Conservation (phyloP, 2,888 invertebrate genomes). For the Thymelicus acteon region DNA sequence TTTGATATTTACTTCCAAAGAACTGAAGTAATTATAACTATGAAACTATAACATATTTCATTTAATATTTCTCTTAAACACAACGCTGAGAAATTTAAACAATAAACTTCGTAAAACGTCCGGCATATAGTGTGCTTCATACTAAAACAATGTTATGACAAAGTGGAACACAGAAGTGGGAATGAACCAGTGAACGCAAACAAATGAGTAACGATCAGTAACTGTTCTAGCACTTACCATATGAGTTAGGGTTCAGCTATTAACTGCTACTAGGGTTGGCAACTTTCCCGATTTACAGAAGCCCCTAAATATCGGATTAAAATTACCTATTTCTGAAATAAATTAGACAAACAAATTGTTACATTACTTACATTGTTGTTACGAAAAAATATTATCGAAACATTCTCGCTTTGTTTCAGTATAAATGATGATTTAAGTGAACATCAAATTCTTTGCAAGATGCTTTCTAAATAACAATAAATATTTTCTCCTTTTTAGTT, state of each 20-base stretch:
- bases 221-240: slow-evolving; percentile 38
- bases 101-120: slow-evolving; percentile 11
- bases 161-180: slow-evolving; percentile 39
- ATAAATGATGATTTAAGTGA: too few relatives aligned
- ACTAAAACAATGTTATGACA: slow-evolving; percentile 37
- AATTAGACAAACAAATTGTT: neutral
- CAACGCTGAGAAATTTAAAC: slow-evolving; percentile 11
- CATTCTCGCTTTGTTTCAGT: too few relatives aligned
- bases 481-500: too few relatives aligned
- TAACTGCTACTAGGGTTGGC: slow-evolving; percentile 32
- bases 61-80: neutral
- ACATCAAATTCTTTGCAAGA: too few relatives aligned
- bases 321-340: neutral
- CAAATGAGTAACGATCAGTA: slow-evolving; percentile 38
- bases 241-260: slow-evolving; percentile 38
- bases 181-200: slow-evolving; percentile 39
- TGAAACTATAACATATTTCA: too few relatives aligned
- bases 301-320: neutral
- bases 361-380: too few relatives aligned
- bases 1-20: too few relatives aligned
- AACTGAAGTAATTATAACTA: too few relatives aligned
- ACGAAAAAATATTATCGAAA: too few relatives aligned
- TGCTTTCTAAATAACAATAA: too few relatives aligned
- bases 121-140: slow-evolving; percentile 14
- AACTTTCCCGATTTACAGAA: slow-evolving; percentile 12